Base-by-base conservation (phyloP, 2,888 invertebrate genomes). In the Schizaphis graminum region DNA sequence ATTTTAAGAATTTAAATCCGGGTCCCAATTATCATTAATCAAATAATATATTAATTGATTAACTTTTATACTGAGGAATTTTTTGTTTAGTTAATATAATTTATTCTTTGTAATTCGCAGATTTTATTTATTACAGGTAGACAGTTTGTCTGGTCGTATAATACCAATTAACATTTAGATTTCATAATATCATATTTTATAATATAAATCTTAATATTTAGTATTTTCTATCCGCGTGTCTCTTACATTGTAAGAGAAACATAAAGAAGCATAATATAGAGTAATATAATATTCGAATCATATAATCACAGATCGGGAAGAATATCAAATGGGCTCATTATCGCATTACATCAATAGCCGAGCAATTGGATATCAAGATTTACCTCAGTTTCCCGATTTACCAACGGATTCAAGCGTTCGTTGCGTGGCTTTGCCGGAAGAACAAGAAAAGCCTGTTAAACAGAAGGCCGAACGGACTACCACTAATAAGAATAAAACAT, bases 321-420 rank as follows among this genome's bases (percentile, higher is more conserved):
- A 98, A 95, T 99, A 97, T 96, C 99, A 99, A 95, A 96, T 99
- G 95, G 99, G 99, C 4, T 98, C 99, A 0, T 96, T 99, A 93
- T 99, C 99, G 0, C 99, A 99, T 96, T 98, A 98, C 96, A 97
- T 99, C 94, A 99, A 99, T 95, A 96, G 97, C 95, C 97, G 97
- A 94, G 98, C 99, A 1, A 97, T 96, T 77, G 99, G 99, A 10
- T 99, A 99, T 96, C 97, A 98, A 95, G 97, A 98, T 94, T 96
- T 99, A 95, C 99, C 99, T 0, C 96, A 97, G 3, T 98, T 98
- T 96, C 99, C 99, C 0, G 97, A 97, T 91, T 96, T 96, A 13
- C 97, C 98, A 0, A 97, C 98, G 0, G 98, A 98, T 95, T 96
- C 98, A 0, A 96, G 97, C 2, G 97, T 98, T 0, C 96, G 99